Conservation (phyloP, 1,140 invertebrate genomes). For the Achroia grisella region DNA sequence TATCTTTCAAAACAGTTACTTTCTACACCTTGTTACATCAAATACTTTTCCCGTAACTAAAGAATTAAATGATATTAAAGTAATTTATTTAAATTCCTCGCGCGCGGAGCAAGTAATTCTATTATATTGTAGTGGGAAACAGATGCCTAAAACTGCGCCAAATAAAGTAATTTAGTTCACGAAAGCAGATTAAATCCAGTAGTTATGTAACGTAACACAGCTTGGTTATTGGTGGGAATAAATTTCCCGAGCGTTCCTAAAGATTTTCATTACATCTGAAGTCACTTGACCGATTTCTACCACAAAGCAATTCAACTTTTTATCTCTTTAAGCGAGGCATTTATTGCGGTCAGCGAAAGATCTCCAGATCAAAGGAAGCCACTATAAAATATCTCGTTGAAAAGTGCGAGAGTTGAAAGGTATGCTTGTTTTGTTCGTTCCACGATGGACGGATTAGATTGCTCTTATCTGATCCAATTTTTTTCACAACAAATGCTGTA, state of each 20-base stretch:
- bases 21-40: too few relatives aligned
- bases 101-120: too few relatives aligned
- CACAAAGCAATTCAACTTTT: slow-evolving; percentile 51
- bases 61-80: too few relatives aligned
- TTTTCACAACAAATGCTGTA: slow-evolving; percentile 6
- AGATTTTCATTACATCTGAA: slow-evolving; percentile 57
- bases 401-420: slow-evolving; percentile 15
- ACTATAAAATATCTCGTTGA: slow-evolving; percentile 32
- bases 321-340: slow-evolving; percentile 48
- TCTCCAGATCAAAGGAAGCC: slow-evolving; percentile 33
- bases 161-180: too few relatives aligned
- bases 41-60: too few relatives aligned
- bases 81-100: too few relatives aligned
- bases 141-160: too few relatives aligned
- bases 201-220: too few relatives aligned
- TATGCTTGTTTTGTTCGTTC: slow-evolving; percentile 23
- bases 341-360: slow-evolving; percentile 59
- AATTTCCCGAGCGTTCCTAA: slow-evolving; percentile 37
- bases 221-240: slow-evolving; percentile 35
- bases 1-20: too few relatives aligned
- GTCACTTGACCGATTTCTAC: slow-evolving; percentile 31
- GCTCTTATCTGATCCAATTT: slow-evolving; percentile 15
- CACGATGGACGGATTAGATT: slow-evolving; percentile 11
- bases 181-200: too few relatives aligned
- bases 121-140: too few relatives aligned